Base-by-base conservation (phyloP, 2,888 invertebrate genomes). In the Petrophora chlorosata region DNA sequence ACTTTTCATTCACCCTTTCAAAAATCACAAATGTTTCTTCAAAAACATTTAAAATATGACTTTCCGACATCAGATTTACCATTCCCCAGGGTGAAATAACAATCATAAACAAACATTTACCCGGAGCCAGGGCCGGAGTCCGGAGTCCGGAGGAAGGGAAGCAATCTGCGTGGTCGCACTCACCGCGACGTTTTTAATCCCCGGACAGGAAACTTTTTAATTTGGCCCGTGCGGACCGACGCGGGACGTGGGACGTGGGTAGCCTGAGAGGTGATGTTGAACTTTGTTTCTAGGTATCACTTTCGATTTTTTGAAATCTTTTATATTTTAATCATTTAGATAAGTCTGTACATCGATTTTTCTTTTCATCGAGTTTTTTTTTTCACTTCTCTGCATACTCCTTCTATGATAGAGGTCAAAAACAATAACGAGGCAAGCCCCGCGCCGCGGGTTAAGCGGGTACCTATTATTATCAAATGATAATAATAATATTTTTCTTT, bases 131-230 rank as follows among this genome's bases (percentile, higher is more conserved):
- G n/a, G 12, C 14, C n/a, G 2, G 23, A 2, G 9, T 5, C 10
- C 26, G 5, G n/a, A n/a, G n/a, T n/a, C 8, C 15, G 3, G 10
- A 12, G 15, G 4, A 25, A 19, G 58, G 54, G 40, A 51, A 54
- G 57, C 62, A 62, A 56, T 64, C 65, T 59, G 58, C 40, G 49
- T 58, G 56, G 63, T 68, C 60, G 57, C 64, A 51, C 57, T 54
- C 52, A 33, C 39, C 57, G 57, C 59, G 39, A 52, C 55, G 56
- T 67, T 69, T 73, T 74, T 69, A 74, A 75, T 71, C 69, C 70
- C 59, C 56, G 44, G 41, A 36, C 30, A 35, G 29, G 53, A 54
- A 73, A 76, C 71, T 76, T 77, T 76, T 76, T 74, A 73, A 78
- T 71, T 78, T 62, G 40, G 43, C 53, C 67, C 55, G 61, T 58